Conservation (phyloP, 2,888 invertebrate species). For the Caenorhabditis sp. region DNA sequence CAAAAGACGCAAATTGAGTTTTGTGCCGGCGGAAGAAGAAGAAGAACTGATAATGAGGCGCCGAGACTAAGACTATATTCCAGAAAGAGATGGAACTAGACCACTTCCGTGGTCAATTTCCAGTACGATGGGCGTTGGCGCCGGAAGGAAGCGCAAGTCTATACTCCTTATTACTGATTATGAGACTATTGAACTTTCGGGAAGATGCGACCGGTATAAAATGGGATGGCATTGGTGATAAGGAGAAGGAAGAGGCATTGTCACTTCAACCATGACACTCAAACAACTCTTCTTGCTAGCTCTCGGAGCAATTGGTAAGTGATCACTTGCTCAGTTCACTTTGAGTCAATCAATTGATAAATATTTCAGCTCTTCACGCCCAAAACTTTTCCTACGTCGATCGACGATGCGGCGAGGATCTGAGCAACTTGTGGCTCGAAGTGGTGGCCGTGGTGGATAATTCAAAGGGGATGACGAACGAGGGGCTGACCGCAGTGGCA, state of each 20-base stretch:
- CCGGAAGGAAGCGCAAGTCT: no score
- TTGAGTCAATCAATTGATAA: not conserved
- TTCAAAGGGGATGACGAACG: slow-evolving; percentile 53
- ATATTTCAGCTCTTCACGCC: not conserved
- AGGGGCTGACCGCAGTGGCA: slow-evolving; percentile 32
- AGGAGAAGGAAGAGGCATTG: not conserved
- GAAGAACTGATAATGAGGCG: no score
- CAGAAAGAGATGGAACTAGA: no score
- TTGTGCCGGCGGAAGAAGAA: no score
- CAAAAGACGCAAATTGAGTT: no score
- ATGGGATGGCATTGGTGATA: not conserved
- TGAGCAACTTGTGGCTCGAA: slow-evolving; percentile 51
- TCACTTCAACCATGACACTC: not conserved
- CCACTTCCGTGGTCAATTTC: no score
- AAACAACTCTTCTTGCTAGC: not conserved
- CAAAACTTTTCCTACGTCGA: slow-evolving; percentile 21
- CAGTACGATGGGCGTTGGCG: no score
- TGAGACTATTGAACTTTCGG: no score
- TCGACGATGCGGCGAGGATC: slow-evolving; percentile 43
- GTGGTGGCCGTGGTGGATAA: slow-evolving; percentile 54
- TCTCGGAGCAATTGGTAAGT: slow-evolving; percentile 6
- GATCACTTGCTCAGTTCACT: not conserved
- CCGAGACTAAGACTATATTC: no score
- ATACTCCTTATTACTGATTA: no score
- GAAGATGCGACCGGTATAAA: not conserved